Evolutionary conservation across 2,113 vertebrate genomes (phyloP), one percentile per base, ranked within the genome.

Genomic region (Acanthisitta chloris): DNA sequence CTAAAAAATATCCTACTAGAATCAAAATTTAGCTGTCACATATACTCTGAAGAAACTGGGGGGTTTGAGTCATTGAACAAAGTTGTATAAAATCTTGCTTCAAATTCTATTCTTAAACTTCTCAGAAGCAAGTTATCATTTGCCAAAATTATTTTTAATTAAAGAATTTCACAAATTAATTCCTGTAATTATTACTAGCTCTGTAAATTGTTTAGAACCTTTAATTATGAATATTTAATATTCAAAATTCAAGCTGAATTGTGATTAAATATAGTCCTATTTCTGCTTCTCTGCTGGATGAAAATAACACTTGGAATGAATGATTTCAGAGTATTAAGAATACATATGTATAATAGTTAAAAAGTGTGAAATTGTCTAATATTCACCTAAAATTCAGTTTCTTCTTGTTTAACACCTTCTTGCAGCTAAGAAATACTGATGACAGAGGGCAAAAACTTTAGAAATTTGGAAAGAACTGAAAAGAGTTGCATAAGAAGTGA

Each of bases 231-330:
- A n/a, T 34, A 58, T 87, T 76, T 54, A 79, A 67, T 95, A 89
- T 94, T 94, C 45, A 91, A 82, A 96, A 82, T 85, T 94, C 62
- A 88, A 80, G 24, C 24, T 80, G 87, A 94, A 88, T 82, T 90
- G 66, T 92, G 45, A 72, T 82, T 91, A 95, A 85, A 79, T 69
- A 57, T 33, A 72, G 45, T 52, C 45, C 36, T 92, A 92, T 91
- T 92, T 94, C 36, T 76, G 57, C 14, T 73, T 33, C 45, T 79
- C 34, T 90, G 45, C 23, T 12, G 8, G 42, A 54, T 90, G 52
- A 82, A 89, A 90, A 87, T 89, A 92, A 16, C 54, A 16, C 69
- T 89, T 57, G 33, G n/a, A 79, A 79, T 81, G 10, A 86, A 78
- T 69, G 13, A 59, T 70, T 70, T 87, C 6, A 17, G 28, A 57